These are phyloP conservation scores for Drosophila flavopinicola DNA, from an alignment of 2,888 invertebrate genomes.

Conservation along the genomic window DNA sequence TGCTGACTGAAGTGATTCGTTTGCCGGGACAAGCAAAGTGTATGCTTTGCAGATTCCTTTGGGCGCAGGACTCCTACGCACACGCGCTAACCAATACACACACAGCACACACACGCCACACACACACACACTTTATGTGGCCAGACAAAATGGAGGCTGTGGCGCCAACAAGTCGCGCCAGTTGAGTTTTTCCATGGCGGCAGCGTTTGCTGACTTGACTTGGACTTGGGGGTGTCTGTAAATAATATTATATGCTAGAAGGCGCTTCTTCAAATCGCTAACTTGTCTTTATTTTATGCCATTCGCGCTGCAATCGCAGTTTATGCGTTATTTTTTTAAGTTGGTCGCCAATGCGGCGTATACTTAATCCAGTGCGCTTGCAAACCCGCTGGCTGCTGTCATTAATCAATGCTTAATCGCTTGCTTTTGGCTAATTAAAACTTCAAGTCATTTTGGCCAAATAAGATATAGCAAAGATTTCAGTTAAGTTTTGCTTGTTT, in stretches of 20 bases:
- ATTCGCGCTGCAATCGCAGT: constrained; percentile 14
- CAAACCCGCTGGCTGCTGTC: neutral
- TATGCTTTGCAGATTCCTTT: constrained; percentile 51
- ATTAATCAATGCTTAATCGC: constrained; percentile 36
- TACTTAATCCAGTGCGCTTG: constrained; percentile 40
- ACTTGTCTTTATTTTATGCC: constrained; percentile 4
- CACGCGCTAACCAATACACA: constrained; percentile 46
- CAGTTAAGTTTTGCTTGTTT: constrained; percentile 14
- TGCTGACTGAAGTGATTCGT: constrained; percentile 38
- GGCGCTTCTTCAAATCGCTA: constrained; percentile 10
- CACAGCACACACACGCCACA: constrained; percentile 20
- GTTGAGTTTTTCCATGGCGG: constrained; percentile 82
- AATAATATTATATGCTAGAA: neutral
- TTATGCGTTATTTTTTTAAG: constrained; percentile 34
- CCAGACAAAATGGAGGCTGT: constrained; percentile 81
- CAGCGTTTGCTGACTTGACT: constrained; percentile 57
- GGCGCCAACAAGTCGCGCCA: constrained; percentile 84
- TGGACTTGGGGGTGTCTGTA: constrained; percentile 2
- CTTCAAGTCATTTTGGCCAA: constrained; percentile 23
- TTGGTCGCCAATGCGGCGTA: constrained; percentile 30
- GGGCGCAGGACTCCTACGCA: constrained; percentile 50
- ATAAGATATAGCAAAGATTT: constrained; percentile 34
- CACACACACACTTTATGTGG: constrained; percentile 52
- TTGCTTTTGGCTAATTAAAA: constrained; percentile 50
- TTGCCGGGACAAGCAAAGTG: constrained; percentile 33